Evolutionary conservation across 2,888 invertebrate genomes (phyloP), one percentile per base, ranked within the genome.

Genomic region (Ecliptopera silaceata): DNA sequence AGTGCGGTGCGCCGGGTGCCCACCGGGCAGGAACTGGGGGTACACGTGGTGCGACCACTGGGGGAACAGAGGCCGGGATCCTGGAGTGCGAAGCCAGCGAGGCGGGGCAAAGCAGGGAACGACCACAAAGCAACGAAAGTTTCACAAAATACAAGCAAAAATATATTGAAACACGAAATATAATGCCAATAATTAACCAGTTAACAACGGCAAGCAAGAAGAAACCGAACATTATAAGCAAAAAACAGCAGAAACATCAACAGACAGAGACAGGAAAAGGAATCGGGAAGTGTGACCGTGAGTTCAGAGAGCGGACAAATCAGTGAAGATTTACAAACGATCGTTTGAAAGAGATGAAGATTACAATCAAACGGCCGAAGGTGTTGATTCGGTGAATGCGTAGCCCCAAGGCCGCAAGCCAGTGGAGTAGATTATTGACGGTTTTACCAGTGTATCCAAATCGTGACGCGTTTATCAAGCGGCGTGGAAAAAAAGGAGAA

Each of bases 31-130:
- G 93, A 97, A 97, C 93, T 97, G 97, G 75, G 97, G 97, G 92
- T 97, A 97, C 81, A 97, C 97, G 93, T 97, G 97, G 92, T 97
- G 97, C 75, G 97, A 97, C 97, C 97, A 97, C 93, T 97, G 97
- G 73, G 97, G 97, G 91, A 97, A 97, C 86, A 97, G 93, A 76
- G 97, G 97, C 83, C 96, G 94, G 79, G 95, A 94, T 85, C 95
- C 90, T 76, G 68, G 48, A 29, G 4, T 31, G 22, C 42, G 49
- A 57, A 57, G 49, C 47, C 32, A 47, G 36, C 42, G 44, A 49
- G 41, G 39, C 46, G 39, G 44, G 34, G 41, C 42, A 34, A 12
- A 41, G 41, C 42, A 26, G 31, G 50, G 6, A 12, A 43, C 36
- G 48, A 56, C 22, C 47, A 42, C 45, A 55, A 63, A 53, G 60